Base-by-base conservation (phyloP, 2,888 invertebrate genomes). In the Hermodice carunculata region DNA sequence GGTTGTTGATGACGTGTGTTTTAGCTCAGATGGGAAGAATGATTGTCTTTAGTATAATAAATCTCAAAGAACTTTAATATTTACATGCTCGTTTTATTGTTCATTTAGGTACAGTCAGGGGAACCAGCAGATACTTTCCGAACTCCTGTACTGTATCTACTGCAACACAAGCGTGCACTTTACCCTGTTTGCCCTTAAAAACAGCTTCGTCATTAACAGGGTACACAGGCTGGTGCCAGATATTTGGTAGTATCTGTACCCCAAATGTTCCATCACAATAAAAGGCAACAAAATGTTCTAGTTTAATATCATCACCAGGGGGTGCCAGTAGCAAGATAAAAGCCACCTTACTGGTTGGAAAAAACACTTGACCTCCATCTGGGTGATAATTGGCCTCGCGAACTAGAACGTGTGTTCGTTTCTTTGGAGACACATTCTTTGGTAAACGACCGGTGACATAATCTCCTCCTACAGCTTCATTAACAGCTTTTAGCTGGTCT, bases 191-290 rank as follows among this genome's bases (percentile, higher is more conserved):
- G 5, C 72, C 73, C 0, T 62, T 28, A 61, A 75, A 75, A 22
- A 61, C 54, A 0, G 76, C 73, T 26, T 67, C 64, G 52, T 75
- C 73, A 8, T 59, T 60, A 8, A 75, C 40, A 34, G 75, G 75
- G 66, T 73, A 74, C 0, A 74, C 53, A 0, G 74, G 71, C 37
- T 75, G 75, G 43, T 76, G 76, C 75, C 75, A 75, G n/a, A 76
- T 71, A 26, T 70, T 58, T 0, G 76, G 67, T 43, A 72, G 73
- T 24, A 76, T 76, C 51, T 76, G 76, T 0, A 75, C 60, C n/a
- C 76, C 76, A 51, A 73, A 75, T 26, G 65, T 71, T 24, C 76
- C 76, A 43, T 76, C 75, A 44, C 71, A 76, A 60, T 74, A 76
- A 62, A 76, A 76, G 0, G 76, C 74, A 24, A 57, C 46, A 44